Evolutionary conservation across 2,888 invertebrate genomes (phyloP).

Genomic region (Lottia scabra): DNA sequence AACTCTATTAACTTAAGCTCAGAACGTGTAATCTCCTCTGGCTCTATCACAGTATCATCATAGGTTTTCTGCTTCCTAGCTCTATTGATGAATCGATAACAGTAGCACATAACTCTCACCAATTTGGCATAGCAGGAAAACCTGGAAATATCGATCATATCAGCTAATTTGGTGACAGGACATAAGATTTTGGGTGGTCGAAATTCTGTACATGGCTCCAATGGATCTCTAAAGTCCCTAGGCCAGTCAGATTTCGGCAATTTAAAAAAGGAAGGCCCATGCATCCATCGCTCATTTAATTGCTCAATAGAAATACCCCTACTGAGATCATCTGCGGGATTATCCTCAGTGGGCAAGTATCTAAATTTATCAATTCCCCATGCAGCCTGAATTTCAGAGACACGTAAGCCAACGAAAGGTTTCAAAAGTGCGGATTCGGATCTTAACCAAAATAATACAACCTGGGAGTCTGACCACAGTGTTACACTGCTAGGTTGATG

Average conservation of each 20-base stretch:
- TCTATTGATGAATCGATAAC: neutral
- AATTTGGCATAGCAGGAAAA: constrained; percentile 13
- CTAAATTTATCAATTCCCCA: neutral
- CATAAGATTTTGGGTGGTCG: neutral
- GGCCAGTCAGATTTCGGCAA: neutral
- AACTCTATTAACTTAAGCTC: neutral
- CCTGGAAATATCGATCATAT: neutral
- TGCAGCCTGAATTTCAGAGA: constrained; percentile 13
- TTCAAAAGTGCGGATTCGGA: constrained; percentile 14
- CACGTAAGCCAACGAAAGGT: constrained; percentile 2
- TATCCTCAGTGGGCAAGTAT: constrained; percentile 9
- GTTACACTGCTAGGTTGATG: neutral
- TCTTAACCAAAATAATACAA: constrained; percentile 14
- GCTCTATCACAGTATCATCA: neutral
- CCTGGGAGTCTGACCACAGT: neutral
- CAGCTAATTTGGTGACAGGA: neutral
- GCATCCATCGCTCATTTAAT: constrained; percentile 10
- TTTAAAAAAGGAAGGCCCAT: constrained; percentile 11
- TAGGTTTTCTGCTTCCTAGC: neutral
- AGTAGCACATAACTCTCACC: constrained; percentile 9
- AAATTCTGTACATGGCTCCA: neutral
- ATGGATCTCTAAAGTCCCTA: neutral
- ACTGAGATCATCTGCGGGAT: constrained; percentile 21
- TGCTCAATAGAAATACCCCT: constrained; percentile 9
- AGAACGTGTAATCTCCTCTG: neutral